Conservation (phyloP, 2,888 invertebrate species). For the Zygaena filipendulae region DNA sequence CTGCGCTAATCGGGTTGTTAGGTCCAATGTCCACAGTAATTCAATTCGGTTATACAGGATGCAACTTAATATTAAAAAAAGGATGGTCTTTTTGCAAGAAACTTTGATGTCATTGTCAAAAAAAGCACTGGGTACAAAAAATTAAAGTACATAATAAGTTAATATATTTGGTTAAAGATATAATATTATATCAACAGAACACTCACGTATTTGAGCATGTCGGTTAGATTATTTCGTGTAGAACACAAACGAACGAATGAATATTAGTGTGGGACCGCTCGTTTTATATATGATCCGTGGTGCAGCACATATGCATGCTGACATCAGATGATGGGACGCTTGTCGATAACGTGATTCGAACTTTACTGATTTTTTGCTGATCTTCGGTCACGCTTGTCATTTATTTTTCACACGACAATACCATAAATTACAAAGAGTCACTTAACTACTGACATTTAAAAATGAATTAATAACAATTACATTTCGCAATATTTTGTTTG, state of each 20-base stretch:
- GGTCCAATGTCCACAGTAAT: no score
- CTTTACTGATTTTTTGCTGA: slow-evolving; percentile 37
- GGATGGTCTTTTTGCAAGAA: no score
- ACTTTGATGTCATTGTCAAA: no score
- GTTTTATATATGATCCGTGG: slow-evolving; percentile 56
- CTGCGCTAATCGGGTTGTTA: no score
- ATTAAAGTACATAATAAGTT: no score
- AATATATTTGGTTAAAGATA: no score
- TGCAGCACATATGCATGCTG: slow-evolving; percentile 52
- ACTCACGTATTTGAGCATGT: slow-evolving; percentile 66
- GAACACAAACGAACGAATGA: slow-evolving; percentile 65
- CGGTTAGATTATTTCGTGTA: slow-evolving; percentile 48
- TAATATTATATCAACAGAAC: no score
- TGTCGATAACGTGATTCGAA: slow-evolving; percentile 25
- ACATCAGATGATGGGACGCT: slow-evolving; percentile 50
- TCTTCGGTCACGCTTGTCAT: slow-evolving; percentile 22
- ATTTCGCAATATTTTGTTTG: no score
- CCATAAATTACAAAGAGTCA: background rate
- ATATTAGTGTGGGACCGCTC: slow-evolving; percentile 48
- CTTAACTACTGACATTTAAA: background rate
- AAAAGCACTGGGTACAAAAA: no score
- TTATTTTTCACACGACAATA: slow-evolving; percentile 13
- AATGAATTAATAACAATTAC: background rate
- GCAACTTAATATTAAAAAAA: no score
- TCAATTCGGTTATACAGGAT: no score